Conservation (phyloP, 2,797 vertebrate species). For the Orientallactaga sibirica region DNA sequence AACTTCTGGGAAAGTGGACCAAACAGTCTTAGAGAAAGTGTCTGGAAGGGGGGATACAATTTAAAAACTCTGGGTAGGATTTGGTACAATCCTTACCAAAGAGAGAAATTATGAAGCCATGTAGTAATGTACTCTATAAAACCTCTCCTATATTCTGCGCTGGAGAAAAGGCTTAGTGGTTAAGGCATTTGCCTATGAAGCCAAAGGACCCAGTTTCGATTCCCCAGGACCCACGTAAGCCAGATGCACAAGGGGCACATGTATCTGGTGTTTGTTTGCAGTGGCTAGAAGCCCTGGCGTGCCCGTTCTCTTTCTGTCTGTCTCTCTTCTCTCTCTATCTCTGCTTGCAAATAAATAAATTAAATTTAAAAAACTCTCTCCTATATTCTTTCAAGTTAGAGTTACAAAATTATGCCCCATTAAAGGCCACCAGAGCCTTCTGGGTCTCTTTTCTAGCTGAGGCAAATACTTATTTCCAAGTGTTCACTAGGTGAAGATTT, state of each 20-base stretch:
- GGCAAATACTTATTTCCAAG: constrained; percentile 55
- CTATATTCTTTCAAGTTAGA: constrained; percentile 25
- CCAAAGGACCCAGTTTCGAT: too few species aligned
- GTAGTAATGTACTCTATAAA: neutral
- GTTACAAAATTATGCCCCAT: constrained; percentile 24
- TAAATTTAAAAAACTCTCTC: too few species aligned
- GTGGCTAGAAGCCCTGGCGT: too few species aligned
- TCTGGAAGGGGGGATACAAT: neutral
- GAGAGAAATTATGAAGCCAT: neutral
- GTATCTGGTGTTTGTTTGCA: too few species aligned
- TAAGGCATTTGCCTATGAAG: too few species aligned
- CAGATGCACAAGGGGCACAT: too few species aligned
- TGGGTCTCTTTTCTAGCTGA: neutral
- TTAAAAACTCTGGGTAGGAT: neutral
- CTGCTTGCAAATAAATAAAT: neutral
- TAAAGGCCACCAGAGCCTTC: neutral
- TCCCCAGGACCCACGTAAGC: too few species aligned
- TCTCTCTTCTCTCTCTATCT: too few species aligned
- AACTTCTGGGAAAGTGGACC: neutral
- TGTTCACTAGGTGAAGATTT: constrained; percentile 53
- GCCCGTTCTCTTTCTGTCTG: too few species aligned
- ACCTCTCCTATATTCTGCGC: too few species aligned
- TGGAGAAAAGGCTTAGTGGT: too few species aligned
- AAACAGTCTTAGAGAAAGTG: constrained; percentile 25
- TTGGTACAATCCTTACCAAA: neutral